Evolutionary conservation across 2,113 vertebrate species (phyloP), one percentile per base, ranked within the genome.

Genomic region (Otolemur garnettii): DNA sequence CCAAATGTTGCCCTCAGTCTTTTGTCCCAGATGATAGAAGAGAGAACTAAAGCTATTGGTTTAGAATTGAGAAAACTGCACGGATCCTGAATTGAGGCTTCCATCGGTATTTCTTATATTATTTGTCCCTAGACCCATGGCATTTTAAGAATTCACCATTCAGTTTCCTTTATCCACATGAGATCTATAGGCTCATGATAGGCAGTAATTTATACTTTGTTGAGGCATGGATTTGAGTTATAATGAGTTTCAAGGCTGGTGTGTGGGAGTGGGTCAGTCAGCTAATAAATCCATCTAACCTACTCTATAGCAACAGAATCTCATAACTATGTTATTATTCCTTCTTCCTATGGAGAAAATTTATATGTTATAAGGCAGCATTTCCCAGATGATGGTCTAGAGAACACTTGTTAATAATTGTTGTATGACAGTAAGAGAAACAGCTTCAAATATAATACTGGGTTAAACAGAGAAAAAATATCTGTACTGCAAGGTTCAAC

Each of bases 1-100:
- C 95, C 93, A 79, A 93, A 93, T 97, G 91, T 78, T 59, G 35
- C 87, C 84, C 80, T 95, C 87, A 86, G 86, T 92, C 94, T 97
- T 90, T 74, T 88, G 60, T 94, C 74, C 66, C 94, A 92, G 94
- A 96, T 92, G 59, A 87, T 60, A 68, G 55, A 78, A 91, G 78
- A 88, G 66, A 84, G 57, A 72, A n/a, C 64, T 66, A 84, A 91
- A 96, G n/a, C 94, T 81, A 2, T 68, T 71, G 92, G 33, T 90
- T 88, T 93, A 69, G 38, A 85, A 64, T 11, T 69, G 60, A 96
- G 87, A 91, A 42, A 57, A 75, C 53, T 90, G 79, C 21, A 1
- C 24, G 17, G 74, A 80, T 94, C 35, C 30, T 28, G 53, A 87
- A 30, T 91, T 88, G 42, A 53, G 38, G 68, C 79, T 91, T 95